A percentile compares a stretch with the other conserved stretches of the same genome.
phyloP scores from a whole-genome alignment of 2,797 vertebrate genomes.

The Hafferia zeledoni region DNA sequence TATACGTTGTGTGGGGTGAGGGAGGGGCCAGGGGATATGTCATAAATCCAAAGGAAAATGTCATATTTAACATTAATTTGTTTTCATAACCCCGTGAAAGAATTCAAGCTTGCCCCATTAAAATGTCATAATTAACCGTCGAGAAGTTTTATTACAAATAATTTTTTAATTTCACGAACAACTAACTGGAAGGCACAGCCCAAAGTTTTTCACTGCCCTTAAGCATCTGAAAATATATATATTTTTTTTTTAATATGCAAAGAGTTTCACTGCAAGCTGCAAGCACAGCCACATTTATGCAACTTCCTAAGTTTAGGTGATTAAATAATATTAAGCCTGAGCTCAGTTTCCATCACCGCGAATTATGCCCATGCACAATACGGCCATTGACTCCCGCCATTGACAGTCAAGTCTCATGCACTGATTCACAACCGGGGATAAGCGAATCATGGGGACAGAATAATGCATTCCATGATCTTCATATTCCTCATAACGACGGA shows the following conservation, averaged over 20 bases:
- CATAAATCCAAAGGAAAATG: constrained; percentile 60
- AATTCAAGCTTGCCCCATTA: constrained; percentile 59
- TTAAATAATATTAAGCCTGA: constrained; percentile 13
- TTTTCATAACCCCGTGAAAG: constrained; percentile 64
- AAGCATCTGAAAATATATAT: background rate
- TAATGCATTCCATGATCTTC: constrained; percentile 1
- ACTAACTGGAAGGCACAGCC: background rate
- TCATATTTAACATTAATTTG: constrained; percentile 70
- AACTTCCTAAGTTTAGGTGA: background rate
- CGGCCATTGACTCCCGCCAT: constrained; percentile 8
- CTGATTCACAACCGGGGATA: background rate
- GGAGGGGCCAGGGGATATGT: constrained; percentile 37
- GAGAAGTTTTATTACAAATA: constrained; percentile 51
- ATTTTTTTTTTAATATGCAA: background rate
- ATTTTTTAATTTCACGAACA: constrained; percentile 7
- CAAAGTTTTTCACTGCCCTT: constrained; percentile 13
- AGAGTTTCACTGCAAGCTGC: background rate
- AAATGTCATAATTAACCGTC: constrained; percentile 61
- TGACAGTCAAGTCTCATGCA: constrained; percentile 26
- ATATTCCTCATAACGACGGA: constrained; percentile 6
- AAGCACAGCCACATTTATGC: background rate
- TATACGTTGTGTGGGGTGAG: constrained; percentile 51
- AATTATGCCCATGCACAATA: constrained; percentile 25
- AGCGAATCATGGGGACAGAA: constrained; percentile 7
- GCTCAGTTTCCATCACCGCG: background rate